These are phyloP conservation scores for Schizaphis graminum DNA, from an alignment of 2,888 invertebrate genomes.

Conservation along the genomic window DNA sequence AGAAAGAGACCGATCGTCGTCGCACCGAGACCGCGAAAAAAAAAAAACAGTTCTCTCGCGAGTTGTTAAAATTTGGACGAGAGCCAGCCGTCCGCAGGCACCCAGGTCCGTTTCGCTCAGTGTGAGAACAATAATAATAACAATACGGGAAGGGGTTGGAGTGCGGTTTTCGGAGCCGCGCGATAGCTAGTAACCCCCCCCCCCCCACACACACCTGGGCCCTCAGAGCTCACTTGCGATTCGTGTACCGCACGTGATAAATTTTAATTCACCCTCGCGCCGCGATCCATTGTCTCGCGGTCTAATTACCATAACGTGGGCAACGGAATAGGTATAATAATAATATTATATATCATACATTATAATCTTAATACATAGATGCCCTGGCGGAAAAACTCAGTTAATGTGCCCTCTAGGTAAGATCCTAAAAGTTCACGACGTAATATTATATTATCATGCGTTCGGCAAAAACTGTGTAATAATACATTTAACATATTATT, in stretches of 20 bases:
- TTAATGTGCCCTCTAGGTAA: neutral
- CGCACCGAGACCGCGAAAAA: neutral
- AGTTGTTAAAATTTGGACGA: conserved; percentile 33
- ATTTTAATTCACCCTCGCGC: neutral
- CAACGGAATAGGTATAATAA: neutral
- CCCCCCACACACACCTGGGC: neutral
- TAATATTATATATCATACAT: neutral
- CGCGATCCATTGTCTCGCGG: neutral
- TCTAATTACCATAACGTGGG: conserved; percentile 32
- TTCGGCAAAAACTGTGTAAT: no score
- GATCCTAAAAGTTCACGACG: no score
- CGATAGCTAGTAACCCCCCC: neutral
- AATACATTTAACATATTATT: no score
- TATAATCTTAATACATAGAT: neutral
- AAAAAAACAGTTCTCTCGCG: neutral
- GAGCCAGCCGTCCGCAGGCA: conserved; percentile 4
- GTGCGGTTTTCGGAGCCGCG: neutral
- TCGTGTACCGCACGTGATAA: neutral
- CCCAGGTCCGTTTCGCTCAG: neutral
- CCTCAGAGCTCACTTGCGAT: neutral
- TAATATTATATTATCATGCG: no score
- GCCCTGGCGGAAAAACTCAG: neutral
- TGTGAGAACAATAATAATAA: conserved; percentile 42
- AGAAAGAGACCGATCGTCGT: neutral
- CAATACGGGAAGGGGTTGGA: neutral